These are phyloP conservation scores for Halcyon leucocephala DNA, from an alignment of 2,797 vertebrate species.

Conservation along the genomic window DNA sequence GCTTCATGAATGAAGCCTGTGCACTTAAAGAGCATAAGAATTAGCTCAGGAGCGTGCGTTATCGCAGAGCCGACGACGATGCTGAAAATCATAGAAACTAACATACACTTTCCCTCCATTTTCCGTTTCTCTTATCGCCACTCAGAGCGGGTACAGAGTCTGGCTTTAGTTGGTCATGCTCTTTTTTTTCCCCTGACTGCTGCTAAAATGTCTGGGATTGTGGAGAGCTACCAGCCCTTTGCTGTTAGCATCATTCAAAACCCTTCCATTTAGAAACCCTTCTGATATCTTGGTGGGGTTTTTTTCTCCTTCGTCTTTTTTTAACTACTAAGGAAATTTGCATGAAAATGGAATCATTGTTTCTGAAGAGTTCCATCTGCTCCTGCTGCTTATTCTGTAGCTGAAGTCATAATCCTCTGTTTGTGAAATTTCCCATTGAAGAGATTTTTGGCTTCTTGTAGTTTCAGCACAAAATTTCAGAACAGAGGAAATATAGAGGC, in stretches of 20 bases:
- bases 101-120: neutral
- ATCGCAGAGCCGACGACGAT: neutral
- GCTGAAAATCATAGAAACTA: conserved; percentile 5
- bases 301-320: conserved; percentile 65
- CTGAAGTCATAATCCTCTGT: conserved; percentile 72
- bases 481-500: neutral
- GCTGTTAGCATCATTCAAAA: conserved; percentile 64
- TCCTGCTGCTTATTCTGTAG: conserved; percentile 71
- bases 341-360: conserved; percentile 75
- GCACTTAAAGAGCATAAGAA: conserved; percentile 50
- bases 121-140: neutral
- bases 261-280: conserved; percentile 51
- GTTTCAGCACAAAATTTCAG: conserved; percentile 43
- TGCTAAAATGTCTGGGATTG: conserved; percentile 18
- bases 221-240: conserved; percentile 21
- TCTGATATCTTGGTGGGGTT: conserved; percentile 62
- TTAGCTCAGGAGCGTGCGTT: conserved; percentile 55
- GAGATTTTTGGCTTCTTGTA: conserved; percentile 48
- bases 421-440: conserved; percentile 71
- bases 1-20: conserved; percentile 54
- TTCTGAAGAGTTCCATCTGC: conserved; percentile 77
- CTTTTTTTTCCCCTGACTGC: neutral
- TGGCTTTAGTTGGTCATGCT: conserved; percentile 28
- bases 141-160: neutral
- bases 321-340: conserved; percentile 72